Base-by-base conservation (phyloP, 1,140 invertebrate genomes). In the Drosophila ananassae region DNA sequence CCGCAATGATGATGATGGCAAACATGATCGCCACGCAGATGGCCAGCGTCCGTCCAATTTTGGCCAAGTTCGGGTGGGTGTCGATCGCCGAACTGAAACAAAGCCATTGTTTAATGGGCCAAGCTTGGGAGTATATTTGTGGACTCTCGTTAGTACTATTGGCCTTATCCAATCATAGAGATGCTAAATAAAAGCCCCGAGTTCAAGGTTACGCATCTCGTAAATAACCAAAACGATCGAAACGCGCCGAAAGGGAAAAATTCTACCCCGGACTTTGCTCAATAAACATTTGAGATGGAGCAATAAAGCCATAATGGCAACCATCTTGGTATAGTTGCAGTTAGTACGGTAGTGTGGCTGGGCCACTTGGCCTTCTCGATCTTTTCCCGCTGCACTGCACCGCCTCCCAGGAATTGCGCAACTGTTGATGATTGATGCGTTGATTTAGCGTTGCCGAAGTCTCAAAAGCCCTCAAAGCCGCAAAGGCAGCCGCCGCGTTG, bases 401-500 rank as follows among this genome's bases (percentile, higher is more conserved):
- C 58, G 52, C 41, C 58, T 37, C 30, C 25, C 58, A 47, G 37
- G 21, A 47, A 37, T 87, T 85, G 83, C 77, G 83, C 62, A 85
- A 85, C 47, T n/a, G n/a, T 44, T 50, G 50, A 73, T 85, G 82
- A 85, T 82, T 85, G 82, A 85, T 85, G 77, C 73, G 81, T 74
- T 77, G 68, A 80, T 80, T 84, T 85, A 62, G 73, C 72, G 53
- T 47, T 83, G 73, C 52, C 50, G 59, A 61, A 73, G 80, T 57
- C 68, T 85, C 82, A 85, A 85, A 54, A 71, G 82, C 81, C 84
- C 81, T 85, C 71, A 32, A 87, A 85, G 62, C 59, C 77, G 68
- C 72, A 81, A 72, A 61, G 51, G 37, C 54, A 57, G 39, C 10
- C 44, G 25, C 22, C 51, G 58, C 77, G 10, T n/a, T 48, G 63